Base-by-base conservation (phyloP, 2,888 invertebrate genomes). In the Chorisops tibialis region DNA sequence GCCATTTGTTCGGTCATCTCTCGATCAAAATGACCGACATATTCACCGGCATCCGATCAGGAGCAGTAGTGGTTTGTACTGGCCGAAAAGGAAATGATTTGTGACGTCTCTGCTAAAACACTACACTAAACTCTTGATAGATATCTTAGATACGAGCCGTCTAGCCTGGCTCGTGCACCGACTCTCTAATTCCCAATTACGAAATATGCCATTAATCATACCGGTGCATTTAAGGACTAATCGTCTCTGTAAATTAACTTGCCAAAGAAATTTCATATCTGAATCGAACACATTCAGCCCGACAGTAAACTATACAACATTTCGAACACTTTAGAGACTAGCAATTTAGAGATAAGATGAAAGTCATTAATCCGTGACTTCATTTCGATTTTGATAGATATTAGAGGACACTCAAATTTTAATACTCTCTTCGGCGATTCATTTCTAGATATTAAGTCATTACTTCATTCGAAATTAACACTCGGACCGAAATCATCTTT, bases 241-340 rank as follows among this genome's bases (percentile, higher is more conserved):
- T 41, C 41, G n/a, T 45, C 24, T 45, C 56, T n/a, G 45, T 59
- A 59, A 59, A 59, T 59, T 49, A 56, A 63, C 63, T 63, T 63
- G 63, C 63, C 63, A 63, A 63, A 63, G 63, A 63, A 43, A 49
- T 63, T 59, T 61, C 59, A 63, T 64, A 62, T 49, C 52, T 24
- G 41, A 54, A 38, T 30, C n/a, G n/a, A n/a, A n/a, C 1, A 30
- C 30, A 59, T 52, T 59, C 59, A 59, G 61, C 59, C 58, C 48
- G 59, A 51, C 63, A 59, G 63, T 63, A 65, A n/a, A 30, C 30
- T 7, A 30, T 9, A 30, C 30, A 30, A 30, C n/a, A n/a, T n/a
- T 30, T 30, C 30, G 30, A 30, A 30, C 30, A 30, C 30, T 30
- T 30, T 30, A 30, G 30, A 30, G 30, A 30, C 9, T 30, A 30